Evolutionary conservation across 2,113 vertebrate species (phyloP).

Genomic region (Cryptomyrus ogoouensis): DNA sequence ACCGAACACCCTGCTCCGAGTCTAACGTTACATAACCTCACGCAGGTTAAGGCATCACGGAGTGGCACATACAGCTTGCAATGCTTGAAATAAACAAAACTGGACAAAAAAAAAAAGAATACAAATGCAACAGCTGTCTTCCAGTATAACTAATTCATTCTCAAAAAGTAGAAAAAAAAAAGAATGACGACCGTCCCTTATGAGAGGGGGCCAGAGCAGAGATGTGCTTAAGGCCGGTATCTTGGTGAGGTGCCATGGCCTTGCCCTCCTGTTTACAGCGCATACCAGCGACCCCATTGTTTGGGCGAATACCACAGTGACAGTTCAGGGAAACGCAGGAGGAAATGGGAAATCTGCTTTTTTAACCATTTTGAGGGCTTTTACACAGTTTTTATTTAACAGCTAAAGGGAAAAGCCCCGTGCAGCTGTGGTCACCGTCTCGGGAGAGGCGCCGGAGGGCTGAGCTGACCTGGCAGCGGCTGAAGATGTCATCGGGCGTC

Average conservation of each 20-base stretch:
- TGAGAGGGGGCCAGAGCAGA: neutral
- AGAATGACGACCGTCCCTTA: neutral
- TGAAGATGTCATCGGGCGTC: constrained; percentile 67
- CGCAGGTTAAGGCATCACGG: neutral
- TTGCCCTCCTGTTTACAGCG: neutral
- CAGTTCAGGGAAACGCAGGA: constrained; percentile 26
- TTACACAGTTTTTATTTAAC: neutral
- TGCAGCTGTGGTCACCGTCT: no score
- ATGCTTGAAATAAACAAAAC: neutral
- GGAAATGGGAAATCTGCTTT: constrained; percentile 3
- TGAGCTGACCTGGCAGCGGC: constrained; percentile 74
- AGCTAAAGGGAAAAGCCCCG: neutral
- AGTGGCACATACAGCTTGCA: neutral
- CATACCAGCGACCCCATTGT: constrained; percentile 23
- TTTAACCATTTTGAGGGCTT: neutral
- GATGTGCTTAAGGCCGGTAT: neutral
- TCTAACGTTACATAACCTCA: neutral
- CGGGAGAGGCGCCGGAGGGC: neutral
- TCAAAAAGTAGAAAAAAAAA: no score
- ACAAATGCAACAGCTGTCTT: neutral
- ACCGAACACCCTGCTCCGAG: neutral
- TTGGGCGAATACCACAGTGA: constrained; percentile 26
- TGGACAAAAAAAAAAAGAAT: neutral
- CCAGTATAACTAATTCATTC: neutral
- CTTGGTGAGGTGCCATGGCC: neutral